phyloP scores from a whole-genome alignment of 2,113 vertebrate genomes.

The Gymnogyps californianus region DNA sequence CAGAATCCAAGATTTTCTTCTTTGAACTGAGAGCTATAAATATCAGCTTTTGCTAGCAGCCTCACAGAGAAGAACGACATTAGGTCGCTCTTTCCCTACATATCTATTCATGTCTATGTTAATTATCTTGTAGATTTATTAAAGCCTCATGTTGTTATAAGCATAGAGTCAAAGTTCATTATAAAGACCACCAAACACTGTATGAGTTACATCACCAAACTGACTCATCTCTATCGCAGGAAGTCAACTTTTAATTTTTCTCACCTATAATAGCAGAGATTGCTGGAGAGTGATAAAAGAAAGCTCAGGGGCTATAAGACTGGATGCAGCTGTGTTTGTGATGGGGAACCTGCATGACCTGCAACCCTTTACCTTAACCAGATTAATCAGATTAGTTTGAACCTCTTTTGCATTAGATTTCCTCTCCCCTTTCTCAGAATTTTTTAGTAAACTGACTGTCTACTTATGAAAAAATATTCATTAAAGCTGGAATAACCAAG shows the following conservation, averaged over 20 bases:
- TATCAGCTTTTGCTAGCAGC: neutral
- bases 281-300: neutral
- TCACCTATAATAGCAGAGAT: neutral
- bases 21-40: neutral
- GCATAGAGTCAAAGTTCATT: neutral
- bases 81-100: neutral
- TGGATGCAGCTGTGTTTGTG: neutral
- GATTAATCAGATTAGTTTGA: neutral
- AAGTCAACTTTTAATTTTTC: neutral
- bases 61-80: neutral
- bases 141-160: neutral
- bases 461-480: neutral
- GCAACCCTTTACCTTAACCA: neutral
- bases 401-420: neutral
- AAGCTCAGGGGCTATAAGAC: neutral
- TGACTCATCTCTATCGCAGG: neutral
- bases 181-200: neutral
- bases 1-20: neutral
- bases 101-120: neutral
- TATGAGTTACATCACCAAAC: neutral
- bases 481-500: neutral
- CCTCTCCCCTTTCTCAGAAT: neutral
- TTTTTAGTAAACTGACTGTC: neutral
- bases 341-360: neutral
- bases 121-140: neutral